Evolutionary conservation across 2,797 vertebrate genomes (phyloP), one percentile per base, ranked within the genome.

Genomic region (Sylvia borin): DNA sequence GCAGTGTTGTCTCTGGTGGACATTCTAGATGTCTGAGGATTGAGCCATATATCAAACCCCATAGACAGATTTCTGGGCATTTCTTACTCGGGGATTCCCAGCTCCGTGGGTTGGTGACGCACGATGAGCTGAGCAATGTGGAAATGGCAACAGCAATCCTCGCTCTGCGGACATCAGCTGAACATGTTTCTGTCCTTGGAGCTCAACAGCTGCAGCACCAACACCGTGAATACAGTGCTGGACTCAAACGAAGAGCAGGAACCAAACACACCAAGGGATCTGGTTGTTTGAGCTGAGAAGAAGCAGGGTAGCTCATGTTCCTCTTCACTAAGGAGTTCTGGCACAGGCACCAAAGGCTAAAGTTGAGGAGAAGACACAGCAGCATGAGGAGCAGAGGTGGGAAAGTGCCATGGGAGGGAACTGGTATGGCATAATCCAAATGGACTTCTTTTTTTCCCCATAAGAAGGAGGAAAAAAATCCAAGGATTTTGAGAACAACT

Each of bases 41-140:
- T 3, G 7, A 72, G 54, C n/a, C 0, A 0, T 17, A 7, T 1
- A 4, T 31, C 2, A 3, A 87, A 47, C 32, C 53, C 66, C 36
- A 26, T 10, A 31, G 24, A 18, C 8, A 18, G 42, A 51, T 36
- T 64, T 31, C 53, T 36, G 29, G 26, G 32, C 15, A 11, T 38
- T 64, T 66, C 53, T 51, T 38, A 29, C 53, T n/a, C 58, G 0
- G 1, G 73, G 65, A 45, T 73, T 62, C 83, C 82, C 79, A 38
- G 62, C 47, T 58, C 45, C 0, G 1, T 17, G 22, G 47, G 92
- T 12, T 62, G 84, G 88, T 38, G 79, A 66, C 2, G 36, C 54
- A 70, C 1, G 4, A 66, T 3, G 48, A 88, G 48, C 43, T 7
- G 5, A 74, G 71, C 2, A 8, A 53, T 3, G 66, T 11, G 13